Evolutionary conservation across 2,888 invertebrate species (phyloP), one percentile per base, ranked within the genome.

Genomic region (Meteorus cinctellus): DNA sequence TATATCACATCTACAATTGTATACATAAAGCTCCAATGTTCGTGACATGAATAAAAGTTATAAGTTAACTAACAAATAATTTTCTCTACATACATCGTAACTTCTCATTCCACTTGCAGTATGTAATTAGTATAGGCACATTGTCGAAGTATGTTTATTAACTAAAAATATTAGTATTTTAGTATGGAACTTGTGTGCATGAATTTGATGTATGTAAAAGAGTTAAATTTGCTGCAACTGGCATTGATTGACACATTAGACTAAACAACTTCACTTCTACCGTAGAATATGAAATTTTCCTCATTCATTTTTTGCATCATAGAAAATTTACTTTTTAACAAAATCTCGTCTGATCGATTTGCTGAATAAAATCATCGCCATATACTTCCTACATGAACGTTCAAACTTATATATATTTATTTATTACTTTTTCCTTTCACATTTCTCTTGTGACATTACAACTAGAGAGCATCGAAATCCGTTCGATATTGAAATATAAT

Each of bases 401-500:
- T n/a, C 4, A 48, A n/a, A n/a, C 48, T 16, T 55, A n/a, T 45
- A n/a, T 59, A 45, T 62, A 29, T 48, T 62, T 62, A 48, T 55
- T 41, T 24, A 60, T 36, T 27, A 19, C 67, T 16, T 36, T 4
- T 27, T 36, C 19, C 45, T 10, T 36, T 31, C 29, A 1, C 45
- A 41, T 48, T 55, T 19, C 19, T 8, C 19, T 55, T 55, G 19
- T 8, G 4, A 55, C 55, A 55, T 55, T 55, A 55, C 19, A 19
- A 14, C 29, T 14, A 27, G 24, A 14, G 45, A 60, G 27, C 36
- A 41, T 31, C 19, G 41, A 65, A 66, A 73, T 73, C 73, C 55
- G 16, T 66, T 41, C 66, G 70, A 75, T 78, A 78, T 75, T 75
- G 77, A 75, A 77, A 72, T 75, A 67, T 75, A 77, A 76, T 70